Base-by-base conservation (phyloP, 1,140 invertebrate species). In the Sarcophaga bullata region DNA sequence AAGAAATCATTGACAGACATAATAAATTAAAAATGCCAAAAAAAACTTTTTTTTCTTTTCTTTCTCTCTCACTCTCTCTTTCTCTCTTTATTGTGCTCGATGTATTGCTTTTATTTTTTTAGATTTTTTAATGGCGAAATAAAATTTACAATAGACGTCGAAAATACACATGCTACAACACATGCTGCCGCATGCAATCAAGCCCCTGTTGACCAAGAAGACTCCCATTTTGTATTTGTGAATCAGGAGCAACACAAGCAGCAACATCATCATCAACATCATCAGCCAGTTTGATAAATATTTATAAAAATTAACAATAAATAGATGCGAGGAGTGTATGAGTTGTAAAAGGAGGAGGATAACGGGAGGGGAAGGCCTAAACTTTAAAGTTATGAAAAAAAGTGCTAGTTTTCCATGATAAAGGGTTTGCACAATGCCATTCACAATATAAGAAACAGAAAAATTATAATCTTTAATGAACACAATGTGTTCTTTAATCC, bases 1-100 rank as follows among this genome's bases (percentile, higher is more conserved):
- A 89, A 87, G 87, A 86, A 88, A 86, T 88, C 87, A 87, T 88
- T 86, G 86, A 88, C 86, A 88, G 87, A 88, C 87, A 86, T 87
- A 88, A 88, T 88, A 88, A 88, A 88, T 88, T 88, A 88, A 88
- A 88, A 88, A 80, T 58, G 80, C 52, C 52, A 80, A 80, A 50
- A 50, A 76, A 76, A 47, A 6, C 73, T 76, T 76, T 25, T 15
- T 76, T 25, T 48, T 76, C 17, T 5, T n/a, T 25, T 76, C 25
- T 76, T 5, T 4, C 25, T 1, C 73, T 17, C 73, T 13, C 5
- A 1, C 15, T 76, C 25, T 25, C 19, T n/a, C 73, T 76, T 19
- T 76, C 73, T 76, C 73, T 17, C 17, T 76, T 48, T 17, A 46
- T 25, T n/a, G 25, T 37, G 25, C 25, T 73, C 37, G 17, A 19